Percentiles rank a stretch among this genome's conserved stretches.
phyloP scores from a whole-genome alignment of 2,797 vertebrate species.

The Ciconia nigra region DNA sequence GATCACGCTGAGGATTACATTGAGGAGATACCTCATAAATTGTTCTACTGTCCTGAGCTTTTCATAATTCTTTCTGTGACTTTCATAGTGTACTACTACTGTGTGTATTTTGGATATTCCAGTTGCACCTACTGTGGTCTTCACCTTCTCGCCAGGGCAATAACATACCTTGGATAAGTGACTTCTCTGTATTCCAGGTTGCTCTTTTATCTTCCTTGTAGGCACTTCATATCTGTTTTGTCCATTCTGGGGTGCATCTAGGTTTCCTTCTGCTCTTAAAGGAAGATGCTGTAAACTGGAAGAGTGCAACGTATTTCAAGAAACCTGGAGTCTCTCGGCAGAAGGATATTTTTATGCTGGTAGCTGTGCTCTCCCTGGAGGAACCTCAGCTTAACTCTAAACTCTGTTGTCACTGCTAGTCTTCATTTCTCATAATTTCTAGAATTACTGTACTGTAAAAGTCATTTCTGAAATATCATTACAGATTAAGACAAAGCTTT shows the following conservation, averaged over 20 bases:
- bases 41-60: background rate
- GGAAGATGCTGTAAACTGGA: background rate
- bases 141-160: background rate
- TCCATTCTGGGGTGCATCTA: background rate
- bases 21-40: background rate
- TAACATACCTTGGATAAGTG: rapidly evolving
- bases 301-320: background rate
- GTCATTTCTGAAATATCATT: slow-evolving; percentile 48
- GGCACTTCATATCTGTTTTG: background rate
- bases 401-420: background rate
- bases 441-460: slow-evolving; percentile 45
- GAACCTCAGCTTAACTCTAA: background rate
- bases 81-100: background rate
- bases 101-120: background rate
- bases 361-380: background rate
- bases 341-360: background rate
- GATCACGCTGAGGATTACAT: background rate
- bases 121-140: background rate
- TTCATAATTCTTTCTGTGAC: background rate
- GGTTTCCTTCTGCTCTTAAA: background rate
- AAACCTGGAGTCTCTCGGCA: background rate
- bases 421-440: slow-evolving; percentile 47
- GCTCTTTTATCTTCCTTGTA: background rate
- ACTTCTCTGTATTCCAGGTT: background rate
- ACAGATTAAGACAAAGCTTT: slow-evolving; percentile 32